phyloP scores from a whole-genome alignment of 1,140 invertebrate genomes.

The Brachionus koreanus region DNA sequence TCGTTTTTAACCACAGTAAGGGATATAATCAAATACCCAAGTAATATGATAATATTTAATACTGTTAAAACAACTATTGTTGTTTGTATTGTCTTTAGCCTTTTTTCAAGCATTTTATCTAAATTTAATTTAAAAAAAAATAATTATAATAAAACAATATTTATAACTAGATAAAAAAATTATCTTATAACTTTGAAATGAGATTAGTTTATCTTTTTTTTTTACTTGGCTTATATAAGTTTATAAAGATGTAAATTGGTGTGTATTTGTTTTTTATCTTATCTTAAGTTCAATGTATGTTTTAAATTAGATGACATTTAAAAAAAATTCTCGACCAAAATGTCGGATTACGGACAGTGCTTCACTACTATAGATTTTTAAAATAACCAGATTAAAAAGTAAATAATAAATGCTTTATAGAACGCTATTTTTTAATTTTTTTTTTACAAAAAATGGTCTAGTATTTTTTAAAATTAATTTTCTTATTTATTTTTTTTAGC shows the following conservation, averaged over 20 bases:
- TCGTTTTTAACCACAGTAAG: background rate
- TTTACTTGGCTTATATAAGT: background rate
- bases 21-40: background rate
- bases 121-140: background rate
- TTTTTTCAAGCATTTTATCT: background rate
- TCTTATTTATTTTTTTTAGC: too few species aligned
- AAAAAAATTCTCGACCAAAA: background rate
- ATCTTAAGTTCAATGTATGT: background rate
- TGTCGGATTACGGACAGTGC: background rate
- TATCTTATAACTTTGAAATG: background rate
- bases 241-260: background rate
- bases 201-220: background rate
- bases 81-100: background rate
- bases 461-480: too few species aligned
- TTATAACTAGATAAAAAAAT: background rate
- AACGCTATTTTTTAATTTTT: too few species aligned
- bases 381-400: background rate
- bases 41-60: background rate
- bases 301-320: background rate
- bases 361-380: background rate
- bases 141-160: background rate
- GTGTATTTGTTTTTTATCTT: background rate
- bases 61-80: background rate
- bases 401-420: background rate
- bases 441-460: too few species aligned